Percentiles rank a stretch among this genome's conserved stretches.
Evolutionary conservation across 2,888 invertebrate genomes (phyloP).

Genomic region (Neuroscelio doddi): DNA sequence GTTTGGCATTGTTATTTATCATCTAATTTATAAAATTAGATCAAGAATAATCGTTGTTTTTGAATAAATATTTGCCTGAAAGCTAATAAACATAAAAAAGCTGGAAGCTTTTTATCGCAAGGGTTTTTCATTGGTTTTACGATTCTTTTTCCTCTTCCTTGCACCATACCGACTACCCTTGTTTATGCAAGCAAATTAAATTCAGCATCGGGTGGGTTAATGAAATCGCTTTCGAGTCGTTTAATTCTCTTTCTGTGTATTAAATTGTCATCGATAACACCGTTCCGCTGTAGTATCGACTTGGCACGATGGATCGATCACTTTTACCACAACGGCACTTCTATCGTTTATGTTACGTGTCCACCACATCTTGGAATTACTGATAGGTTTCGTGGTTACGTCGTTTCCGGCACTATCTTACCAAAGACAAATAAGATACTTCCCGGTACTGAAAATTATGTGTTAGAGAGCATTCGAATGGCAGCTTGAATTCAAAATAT

Average conservation of each 20-base stretch:
- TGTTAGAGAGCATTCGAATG: conserved; percentile 36
- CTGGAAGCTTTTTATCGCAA: conserved; percentile 35
- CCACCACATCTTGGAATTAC: conserved; percentile 41
- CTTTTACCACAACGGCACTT: not conserved
- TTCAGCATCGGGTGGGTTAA: conserved; percentile 25
- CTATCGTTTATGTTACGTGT: conserved; percentile 15
- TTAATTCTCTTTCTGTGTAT: conserved; percentile 29
- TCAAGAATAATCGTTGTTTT: not conserved
- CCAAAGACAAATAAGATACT: conserved; percentile 49
- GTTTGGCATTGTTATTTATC: too few species aligned
- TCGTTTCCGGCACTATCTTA: conserved; percentile 49
- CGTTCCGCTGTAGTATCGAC: conserved; percentile 1
- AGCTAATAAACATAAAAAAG: not conserved
- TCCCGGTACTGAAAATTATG: conserved; percentile 48
- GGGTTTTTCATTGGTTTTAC: conserved; percentile 32
- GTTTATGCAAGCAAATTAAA: conserved; percentile 37
- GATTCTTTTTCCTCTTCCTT: conserved; percentile 10
- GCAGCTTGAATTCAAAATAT: too few species aligned
- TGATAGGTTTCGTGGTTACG: conserved; percentile 32
- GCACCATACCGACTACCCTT: conserved; percentile 10
- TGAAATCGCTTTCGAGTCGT: conserved; percentile 32
- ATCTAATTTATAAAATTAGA: too few species aligned
- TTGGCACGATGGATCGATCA: not conserved
- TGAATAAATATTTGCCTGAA: not conserved
- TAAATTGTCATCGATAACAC: conserved; percentile 28